Conservation (phyloP, 1,140 invertebrate genomes). For the Drosophila tani region DNA sequence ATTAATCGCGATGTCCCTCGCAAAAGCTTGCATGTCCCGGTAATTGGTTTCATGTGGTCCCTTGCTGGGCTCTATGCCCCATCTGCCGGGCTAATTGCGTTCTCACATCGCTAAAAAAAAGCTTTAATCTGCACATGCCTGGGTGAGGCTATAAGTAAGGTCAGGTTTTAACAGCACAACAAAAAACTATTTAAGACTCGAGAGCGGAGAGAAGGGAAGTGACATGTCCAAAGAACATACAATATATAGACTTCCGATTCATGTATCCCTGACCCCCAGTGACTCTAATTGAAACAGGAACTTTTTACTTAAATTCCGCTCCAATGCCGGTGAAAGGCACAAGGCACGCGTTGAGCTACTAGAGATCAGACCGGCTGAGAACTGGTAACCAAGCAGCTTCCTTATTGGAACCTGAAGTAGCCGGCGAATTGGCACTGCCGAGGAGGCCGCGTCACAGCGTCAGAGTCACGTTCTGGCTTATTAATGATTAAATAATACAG, state of each 20-base stretch:
- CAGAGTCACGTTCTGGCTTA: conserved; percentile 46
- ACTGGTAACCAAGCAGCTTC: conserved; percentile 20
- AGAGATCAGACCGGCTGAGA: conserved; percentile 32
- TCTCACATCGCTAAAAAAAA: conserved; percentile 8
- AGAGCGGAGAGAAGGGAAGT: background rate
- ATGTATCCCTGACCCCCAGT: background rate
- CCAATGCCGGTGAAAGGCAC: conserved; percentile 39
- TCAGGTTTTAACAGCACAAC: conserved; percentile 9
- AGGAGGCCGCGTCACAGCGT: conserved; percentile 12
- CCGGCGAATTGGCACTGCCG: conserved; percentile 5
- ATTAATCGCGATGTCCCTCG: conserved; percentile 48
- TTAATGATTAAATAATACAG: conserved; percentile 42
- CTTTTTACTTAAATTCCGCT: conserved; percentile 12
- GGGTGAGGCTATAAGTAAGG: conserved; percentile 3
- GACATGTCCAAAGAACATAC: background rate
- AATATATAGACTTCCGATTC: conserved; percentile 15
- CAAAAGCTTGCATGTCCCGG: conserved; percentile 33
- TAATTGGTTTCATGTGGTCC: conserved; percentile 35
- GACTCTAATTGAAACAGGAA: conserved; percentile 20
- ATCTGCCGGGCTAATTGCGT: conserved; percentile 1
- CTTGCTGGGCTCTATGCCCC: background rate
- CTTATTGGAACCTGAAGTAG: conserved; percentile 44
- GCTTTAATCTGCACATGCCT: background rate
- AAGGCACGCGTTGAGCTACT: conserved; percentile 26
- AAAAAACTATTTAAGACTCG: background rate